Conservation (phyloP, 2,797 vertebrate genomes). For the Coilia nasus region DNA sequence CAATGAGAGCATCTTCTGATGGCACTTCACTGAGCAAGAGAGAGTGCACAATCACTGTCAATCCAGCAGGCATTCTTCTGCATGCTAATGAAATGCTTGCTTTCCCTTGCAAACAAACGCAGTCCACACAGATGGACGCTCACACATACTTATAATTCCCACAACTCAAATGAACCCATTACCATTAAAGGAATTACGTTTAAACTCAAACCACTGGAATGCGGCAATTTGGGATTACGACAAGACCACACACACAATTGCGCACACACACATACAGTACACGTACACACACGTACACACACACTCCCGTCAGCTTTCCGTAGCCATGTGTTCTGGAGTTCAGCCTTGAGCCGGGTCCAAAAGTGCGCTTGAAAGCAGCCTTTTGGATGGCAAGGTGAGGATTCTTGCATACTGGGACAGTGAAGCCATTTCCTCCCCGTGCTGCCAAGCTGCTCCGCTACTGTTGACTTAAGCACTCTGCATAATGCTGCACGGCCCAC, state of each 20-base stretch:
- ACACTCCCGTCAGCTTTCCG: background rate
- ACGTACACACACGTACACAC: background rate
- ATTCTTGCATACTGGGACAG: slow-evolving; percentile 26
- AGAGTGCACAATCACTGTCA: background rate
- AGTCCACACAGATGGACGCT: background rate
- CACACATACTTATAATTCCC: background rate
- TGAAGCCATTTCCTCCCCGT: slow-evolving; percentile 27
- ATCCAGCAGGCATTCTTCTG: background rate
- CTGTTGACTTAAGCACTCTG: slow-evolving; percentile 42
- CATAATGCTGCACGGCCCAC: slow-evolving; percentile 31
- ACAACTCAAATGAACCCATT: background rate
- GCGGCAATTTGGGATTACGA: background rate
- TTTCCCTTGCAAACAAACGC: background rate
- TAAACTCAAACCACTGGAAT: background rate
- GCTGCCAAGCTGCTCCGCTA: slow-evolving; percentile 8
- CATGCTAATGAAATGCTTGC: background rate
- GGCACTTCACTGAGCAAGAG: background rate
- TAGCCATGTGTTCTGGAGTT: slow-evolving; percentile 6
- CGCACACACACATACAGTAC: slow-evolving; percentile 1
- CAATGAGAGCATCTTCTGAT: slow-evolving; percentile 13
- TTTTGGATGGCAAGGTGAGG: slow-evolving; percentile 20
- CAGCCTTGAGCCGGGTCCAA: slow-evolving; percentile 5
- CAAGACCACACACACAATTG: background rate
- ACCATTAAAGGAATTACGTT: slow-evolving; percentile 11
- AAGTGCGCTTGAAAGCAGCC: background rate